phyloP scores from a whole-genome alignment of 1,140 invertebrate species.

The Cylas formicarius region DNA sequence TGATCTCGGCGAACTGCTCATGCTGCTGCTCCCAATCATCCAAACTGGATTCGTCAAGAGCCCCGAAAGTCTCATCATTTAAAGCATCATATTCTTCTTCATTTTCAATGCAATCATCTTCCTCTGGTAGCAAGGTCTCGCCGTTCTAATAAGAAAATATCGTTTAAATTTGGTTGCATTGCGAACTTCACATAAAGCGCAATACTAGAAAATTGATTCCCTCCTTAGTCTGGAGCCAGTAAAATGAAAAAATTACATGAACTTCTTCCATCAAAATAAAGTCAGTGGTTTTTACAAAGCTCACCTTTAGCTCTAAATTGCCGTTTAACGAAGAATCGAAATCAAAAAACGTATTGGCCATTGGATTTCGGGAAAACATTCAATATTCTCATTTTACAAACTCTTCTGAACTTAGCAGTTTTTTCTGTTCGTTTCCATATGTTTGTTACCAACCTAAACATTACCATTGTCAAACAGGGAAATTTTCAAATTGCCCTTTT shows the following conservation, averaged over 20 bases:
- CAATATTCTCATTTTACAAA: slow-evolving; percentile 28
- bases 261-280: not conserved
- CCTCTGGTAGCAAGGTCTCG: slow-evolving; percentile 36
- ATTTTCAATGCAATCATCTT: slow-evolving; percentile 56
- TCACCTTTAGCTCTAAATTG: slow-evolving; percentile 42
- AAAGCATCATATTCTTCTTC: slow-evolving; percentile 82
- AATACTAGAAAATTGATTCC: not conserved
- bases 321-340: slow-evolving; percentile 66
- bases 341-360: slow-evolving; percentile 78
- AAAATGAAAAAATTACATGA: too few species aligned
- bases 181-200: not conserved
- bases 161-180: not conserved
- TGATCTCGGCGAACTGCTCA: slow-evolving; percentile 57
- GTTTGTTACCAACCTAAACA: slow-evolving; percentile 13
- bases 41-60: slow-evolving; percentile 43
- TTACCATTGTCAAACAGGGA: not conserved
- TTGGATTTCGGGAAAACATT: slow-evolving; percentile 48
- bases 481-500: too few species aligned
- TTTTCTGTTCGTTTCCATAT: slow-evolving; percentile 16
- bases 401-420: slow-evolving; percentile 6
- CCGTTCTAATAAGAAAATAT: slow-evolving; percentile 29
- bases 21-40: slow-evolving; percentile 70
- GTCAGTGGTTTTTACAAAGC: slow-evolving; percentile 2
- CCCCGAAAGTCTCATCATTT: slow-evolving; percentile 86
- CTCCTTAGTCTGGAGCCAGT: too few species aligned